phyloP scores from a whole-genome alignment of 2,113 vertebrate species.

The Crotalus helleri region DNA sequence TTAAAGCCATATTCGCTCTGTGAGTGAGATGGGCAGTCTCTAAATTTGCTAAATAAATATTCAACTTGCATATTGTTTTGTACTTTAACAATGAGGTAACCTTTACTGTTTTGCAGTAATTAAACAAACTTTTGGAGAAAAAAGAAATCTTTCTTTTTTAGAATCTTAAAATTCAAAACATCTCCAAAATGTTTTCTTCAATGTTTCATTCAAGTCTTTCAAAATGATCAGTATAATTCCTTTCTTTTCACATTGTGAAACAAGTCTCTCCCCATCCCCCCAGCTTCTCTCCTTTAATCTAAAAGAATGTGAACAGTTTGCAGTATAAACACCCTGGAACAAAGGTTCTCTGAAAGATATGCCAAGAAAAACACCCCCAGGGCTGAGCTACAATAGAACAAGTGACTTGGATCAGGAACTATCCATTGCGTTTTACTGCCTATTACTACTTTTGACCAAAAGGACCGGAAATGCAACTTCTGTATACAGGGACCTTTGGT shows the following conservation, averaged over 20 bases:
- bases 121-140: background rate
- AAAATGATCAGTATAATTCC: slow-evolving; percentile 2
- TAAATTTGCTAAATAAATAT: background rate
- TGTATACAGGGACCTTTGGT: slow-evolving; percentile 39
- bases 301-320: slow-evolving; percentile 33
- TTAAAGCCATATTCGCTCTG: background rate
- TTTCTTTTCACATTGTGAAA: background rate
- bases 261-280: slow-evolving; percentile 7
- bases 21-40: background rate
- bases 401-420: slow-evolving; percentile 34
- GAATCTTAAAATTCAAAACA: background rate
- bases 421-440: background rate
- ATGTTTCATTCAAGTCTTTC: background rate
- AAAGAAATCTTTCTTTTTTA: background rate
- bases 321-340: slow-evolving; percentile 30
- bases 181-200: background rate
- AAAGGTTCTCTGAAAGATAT: slow-evolving; percentile 28
- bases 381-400: slow-evolving; percentile 26
- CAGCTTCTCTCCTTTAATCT: slow-evolving; percentile 43
- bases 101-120: background rate
- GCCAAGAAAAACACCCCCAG: background rate
- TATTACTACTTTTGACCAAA: slow-evolving; percentile 31
- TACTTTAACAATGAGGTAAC: background rate
- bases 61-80: background rate
- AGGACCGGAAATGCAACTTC: slow-evolving; percentile 44